A percentile compares a stretch with the other conserved stretches of the same genome.
phyloP scores from a whole-genome alignment of 2,797 vertebrate species.

The Myiotriccus ornatus region DNA sequence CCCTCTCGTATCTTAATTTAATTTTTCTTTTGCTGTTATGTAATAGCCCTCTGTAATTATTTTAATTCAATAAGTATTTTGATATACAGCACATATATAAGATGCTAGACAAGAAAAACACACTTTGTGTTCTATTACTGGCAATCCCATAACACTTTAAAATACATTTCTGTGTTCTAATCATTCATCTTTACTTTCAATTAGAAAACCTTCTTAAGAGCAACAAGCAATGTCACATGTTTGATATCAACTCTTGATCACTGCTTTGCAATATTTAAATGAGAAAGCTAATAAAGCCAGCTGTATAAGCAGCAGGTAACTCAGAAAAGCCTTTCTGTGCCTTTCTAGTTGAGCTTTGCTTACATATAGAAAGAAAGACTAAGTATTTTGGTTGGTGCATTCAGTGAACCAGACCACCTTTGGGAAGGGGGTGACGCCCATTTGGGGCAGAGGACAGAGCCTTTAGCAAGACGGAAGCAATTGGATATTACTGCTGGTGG shows the following conservation, averaged over 20 bases:
- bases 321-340: not conserved
- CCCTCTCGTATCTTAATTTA: not conserved
- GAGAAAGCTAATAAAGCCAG: slow-evolving; percentile 41
- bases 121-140: not conserved
- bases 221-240: not conserved
- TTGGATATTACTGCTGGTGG: not conserved
- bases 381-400: not conserved
- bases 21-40: not conserved
- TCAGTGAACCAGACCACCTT: not conserved
- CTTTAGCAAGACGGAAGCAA: not conserved
- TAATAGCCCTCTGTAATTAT: not conserved
- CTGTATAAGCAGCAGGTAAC: slow-evolving; percentile 4
- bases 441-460: not conserved
- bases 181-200: not conserved
- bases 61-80: not conserved
- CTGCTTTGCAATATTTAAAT: slow-evolving; percentile 23
- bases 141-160: not conserved
- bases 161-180: not conserved
- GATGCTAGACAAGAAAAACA: not conserved
- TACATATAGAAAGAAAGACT: not conserved
- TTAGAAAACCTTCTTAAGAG: slow-evolving; percentile 15
- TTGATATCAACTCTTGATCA: slow-evolving; percentile 13
- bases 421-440: not conserved
- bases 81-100: not conserved
- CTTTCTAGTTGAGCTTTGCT: not conserved